phyloP scores from a whole-genome alignment of 1,140 invertebrate species.

The Drosophila tropicalis region DNA sequence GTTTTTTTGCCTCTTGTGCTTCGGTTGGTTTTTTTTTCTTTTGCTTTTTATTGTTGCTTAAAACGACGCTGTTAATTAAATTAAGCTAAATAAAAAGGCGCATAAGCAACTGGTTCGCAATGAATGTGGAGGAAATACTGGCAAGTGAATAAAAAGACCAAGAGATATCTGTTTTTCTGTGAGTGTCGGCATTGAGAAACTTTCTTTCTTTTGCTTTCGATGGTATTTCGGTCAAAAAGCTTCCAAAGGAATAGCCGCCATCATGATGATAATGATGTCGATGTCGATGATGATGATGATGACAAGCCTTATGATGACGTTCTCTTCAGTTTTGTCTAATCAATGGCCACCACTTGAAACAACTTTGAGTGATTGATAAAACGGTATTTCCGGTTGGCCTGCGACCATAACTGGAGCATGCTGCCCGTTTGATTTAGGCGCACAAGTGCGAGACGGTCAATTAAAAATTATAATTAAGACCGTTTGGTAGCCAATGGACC shows the following conservation, averaged over 20 bases:
- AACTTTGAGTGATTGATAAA: conserved; percentile 61
- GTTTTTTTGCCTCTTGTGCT: conserved; percentile 30
- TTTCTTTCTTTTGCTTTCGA: conserved; percentile 79
- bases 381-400: conserved; percentile 69
- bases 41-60: conserved; percentile 54
- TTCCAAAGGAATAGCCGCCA: conserved; percentile 41
- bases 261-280: conserved; percentile 33
- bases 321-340: conserved; percentile 19
- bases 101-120: conserved; percentile 63
- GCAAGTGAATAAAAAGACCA: conserved; percentile 48
- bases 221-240: conserved; percentile 76
- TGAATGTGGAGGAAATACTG: conserved; percentile 49
- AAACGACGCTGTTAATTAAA: conserved; percentile 77
- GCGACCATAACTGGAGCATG: conserved; percentile 40
- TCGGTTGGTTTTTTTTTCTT: conserved; percentile 26
- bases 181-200: conserved; percentile 57
- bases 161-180: conserved; percentile 5
- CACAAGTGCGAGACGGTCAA: conserved; percentile 50
- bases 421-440: conserved; percentile 11
- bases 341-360: conserved; percentile 26
- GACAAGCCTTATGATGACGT: conserved; percentile 37
- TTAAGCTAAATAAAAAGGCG: conserved; percentile 76
- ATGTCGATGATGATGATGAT: conserved; percentile 29
- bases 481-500: conserved; percentile 22
- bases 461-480: conserved; percentile 69